Evolutionary conservation across 2,113 vertebrate genomes (phyloP), one percentile per base, ranked within the genome.

Genomic region (Strix uralensis): DNA sequence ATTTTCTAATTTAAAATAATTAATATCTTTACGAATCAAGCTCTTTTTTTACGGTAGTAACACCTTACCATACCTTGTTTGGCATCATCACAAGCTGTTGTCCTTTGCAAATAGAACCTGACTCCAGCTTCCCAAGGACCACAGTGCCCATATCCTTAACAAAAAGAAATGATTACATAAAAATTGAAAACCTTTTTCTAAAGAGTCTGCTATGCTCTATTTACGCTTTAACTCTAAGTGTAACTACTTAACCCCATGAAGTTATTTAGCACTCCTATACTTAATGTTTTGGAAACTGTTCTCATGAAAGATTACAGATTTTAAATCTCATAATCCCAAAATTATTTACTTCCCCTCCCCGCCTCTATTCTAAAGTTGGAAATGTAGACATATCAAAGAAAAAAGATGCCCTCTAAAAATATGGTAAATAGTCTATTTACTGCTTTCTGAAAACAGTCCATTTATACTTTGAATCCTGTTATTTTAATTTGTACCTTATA

Each of bases 61-160:
- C 2, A 27, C 58, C 7, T 47, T 34, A 38, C 46, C 97, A 97
- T 97, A 99, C 99, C 99, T 99, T 99, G 98, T 99, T 99, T 95
- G 99, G 99, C 99, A 99, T 99, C 99, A 99, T 99, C 81, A 99
- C 98, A 78, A 99, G 99, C 96, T 99, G 99, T 71, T 99, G 99
- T 91, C 99, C 99, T 99, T 99, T 99, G 97, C 98, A 98, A 98
- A 99, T 99, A 72, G 98, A 99, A 83, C 99, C 99, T 0, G 99
- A 99, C 98, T 99, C 99, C 97, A 99, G 98, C 97, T 99, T 99
- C 71, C 99, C 99, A 88, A 99, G 98, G 88, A 99, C 97, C 96
- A 99, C 99, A 57, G 99, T 99, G 82, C 99, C 99, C 99, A 99
- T 99, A 96, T 99, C 99, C 99, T 99, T 94, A 79, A 86, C 12